Evolutionary conservation across 2,113 vertebrate genomes (phyloP).

Genomic region (Lampris megalopsis): DNA sequence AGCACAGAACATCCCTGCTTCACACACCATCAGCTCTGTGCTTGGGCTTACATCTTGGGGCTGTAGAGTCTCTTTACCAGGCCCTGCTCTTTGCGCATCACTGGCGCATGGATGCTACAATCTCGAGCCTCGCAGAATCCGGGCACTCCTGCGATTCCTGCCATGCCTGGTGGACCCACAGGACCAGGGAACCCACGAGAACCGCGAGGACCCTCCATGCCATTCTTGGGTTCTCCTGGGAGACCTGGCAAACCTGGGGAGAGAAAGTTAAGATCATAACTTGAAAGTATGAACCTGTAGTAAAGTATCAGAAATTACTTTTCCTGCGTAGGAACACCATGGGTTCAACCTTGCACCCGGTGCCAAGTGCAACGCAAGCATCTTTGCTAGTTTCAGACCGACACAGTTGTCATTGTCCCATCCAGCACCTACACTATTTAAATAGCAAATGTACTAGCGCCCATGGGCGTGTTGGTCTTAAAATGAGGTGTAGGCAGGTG

Average conservation of each 20-base stretch:
- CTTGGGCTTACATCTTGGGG: slow-evolving; percentile 62
- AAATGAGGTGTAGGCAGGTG: too few relatives aligned
- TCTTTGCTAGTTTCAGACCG: too few relatives aligned
- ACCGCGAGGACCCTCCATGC: slow-evolving; percentile 70
- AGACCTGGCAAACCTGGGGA: slow-evolving; percentile 76
- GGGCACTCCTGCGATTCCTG: slow-evolving; percentile 65
- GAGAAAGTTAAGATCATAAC: background rate
- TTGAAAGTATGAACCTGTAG: background rate
- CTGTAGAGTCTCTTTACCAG: slow-evolving; percentile 79
- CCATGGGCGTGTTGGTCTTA: too few relatives aligned
- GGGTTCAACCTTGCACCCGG: too few relatives aligned
- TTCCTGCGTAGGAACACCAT: too few relatives aligned
- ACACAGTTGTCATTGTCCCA: too few relatives aligned
- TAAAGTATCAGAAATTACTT: too few relatives aligned
- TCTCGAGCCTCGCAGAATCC: slow-evolving; percentile 81
- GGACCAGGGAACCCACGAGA: slow-evolving; percentile 74
- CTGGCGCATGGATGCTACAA: slow-evolving; percentile 75
- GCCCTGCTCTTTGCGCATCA: slow-evolving; percentile 78
- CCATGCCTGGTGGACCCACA: slow-evolving; percentile 58
- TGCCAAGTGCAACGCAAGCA: too few relatives aligned
- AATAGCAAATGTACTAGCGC: too few relatives aligned
- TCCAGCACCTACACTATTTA: too few relatives aligned
- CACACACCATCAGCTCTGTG: background rate
- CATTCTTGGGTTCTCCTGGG: slow-evolving; percentile 68
- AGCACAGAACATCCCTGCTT: background rate